Evolutionary conservation across 2,888 invertebrate species (phyloP).

Genomic region (Acronicta psi): DNA sequence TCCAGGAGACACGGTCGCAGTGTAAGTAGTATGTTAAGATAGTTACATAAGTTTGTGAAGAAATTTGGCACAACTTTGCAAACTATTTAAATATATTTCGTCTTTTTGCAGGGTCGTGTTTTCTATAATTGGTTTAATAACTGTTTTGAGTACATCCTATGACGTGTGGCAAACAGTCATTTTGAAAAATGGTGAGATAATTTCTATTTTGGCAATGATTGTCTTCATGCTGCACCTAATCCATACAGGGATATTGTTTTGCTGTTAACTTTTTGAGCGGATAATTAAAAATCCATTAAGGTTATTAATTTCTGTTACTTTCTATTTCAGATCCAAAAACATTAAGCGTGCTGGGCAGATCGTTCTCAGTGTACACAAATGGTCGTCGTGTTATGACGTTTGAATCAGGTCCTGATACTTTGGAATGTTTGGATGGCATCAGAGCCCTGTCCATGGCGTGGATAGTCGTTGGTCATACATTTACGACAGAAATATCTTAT

Average conservation of each 20-base stretch:
- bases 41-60: too few species aligned
- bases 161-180: slow-evolving; percentile 56
- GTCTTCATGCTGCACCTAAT: too few species aligned
- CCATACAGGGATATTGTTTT: too few species aligned
- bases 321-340: slow-evolving; percentile 60
- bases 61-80: too few species aligned
- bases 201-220: not conserved
- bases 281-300: too few species aligned
- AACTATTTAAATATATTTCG: not conserved
- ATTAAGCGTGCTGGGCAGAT: slow-evolving; percentile 38
- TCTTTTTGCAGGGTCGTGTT: slow-evolving; percentile 62
- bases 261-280: too few species aligned
- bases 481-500: slow-evolving; percentile 48
- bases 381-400: slow-evolving; percentile 70
- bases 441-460: slow-evolving; percentile 81
- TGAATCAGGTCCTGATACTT: slow-evolving; percentile 63
- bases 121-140: slow-evolving; percentile 64
- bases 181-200: slow-evolving; percentile 53
- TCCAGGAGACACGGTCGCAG: slow-evolving; percentile 68
- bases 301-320: not conserved
- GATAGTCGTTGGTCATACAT: slow-evolving; percentile 80
- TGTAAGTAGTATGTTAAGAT: slow-evolving; percentile 64
- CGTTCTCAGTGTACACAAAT: slow-evolving; percentile 74
- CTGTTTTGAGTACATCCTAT: slow-evolving; percentile 68
- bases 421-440: slow-evolving; percentile 83